Conservation (phyloP, 2,113 vertebrate genomes). For the Axis porcinus region DNA sequence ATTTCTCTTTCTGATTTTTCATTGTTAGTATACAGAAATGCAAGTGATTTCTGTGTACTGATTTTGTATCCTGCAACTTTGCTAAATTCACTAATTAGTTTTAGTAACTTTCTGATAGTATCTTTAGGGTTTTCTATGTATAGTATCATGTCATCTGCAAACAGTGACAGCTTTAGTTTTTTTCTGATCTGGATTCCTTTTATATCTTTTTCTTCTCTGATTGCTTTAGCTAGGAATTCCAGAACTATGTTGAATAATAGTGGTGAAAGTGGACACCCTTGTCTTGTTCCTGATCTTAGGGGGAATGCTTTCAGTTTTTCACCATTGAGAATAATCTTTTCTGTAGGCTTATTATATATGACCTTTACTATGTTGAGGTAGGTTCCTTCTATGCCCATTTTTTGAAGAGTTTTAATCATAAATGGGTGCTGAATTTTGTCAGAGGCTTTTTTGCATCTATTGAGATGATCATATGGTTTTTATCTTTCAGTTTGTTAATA, state of each 20-base stretch:
- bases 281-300: not conserved
- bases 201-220: not conserved
- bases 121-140: not conserved
- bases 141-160: not conserved
- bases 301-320: not conserved
- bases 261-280: not conserved
- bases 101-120: not conserved
- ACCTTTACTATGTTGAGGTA: not conserved
- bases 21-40: not conserved
- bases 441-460: not conserved
- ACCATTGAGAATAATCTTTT: not conserved
- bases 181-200: not conserved
- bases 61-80: not conserved
- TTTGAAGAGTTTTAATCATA: not conserved
- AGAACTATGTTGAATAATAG: not conserved
- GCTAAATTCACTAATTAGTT: not conserved
- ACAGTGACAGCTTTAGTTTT: not conserved
- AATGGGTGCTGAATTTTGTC: not conserved
- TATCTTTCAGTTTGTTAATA: not conserved
- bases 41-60: not conserved
- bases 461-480: not conserved
- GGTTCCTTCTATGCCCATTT: not conserved
- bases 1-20: not conserved
- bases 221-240: not conserved
- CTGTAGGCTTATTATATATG: not conserved